Percentiles rank a stretch among this genome's conserved stretches.
These are phyloP conservation scores for Acestrorhynchus altus DNA, from an alignment of 2,797 vertebrate genomes.

Conservation along the genomic window DNA sequence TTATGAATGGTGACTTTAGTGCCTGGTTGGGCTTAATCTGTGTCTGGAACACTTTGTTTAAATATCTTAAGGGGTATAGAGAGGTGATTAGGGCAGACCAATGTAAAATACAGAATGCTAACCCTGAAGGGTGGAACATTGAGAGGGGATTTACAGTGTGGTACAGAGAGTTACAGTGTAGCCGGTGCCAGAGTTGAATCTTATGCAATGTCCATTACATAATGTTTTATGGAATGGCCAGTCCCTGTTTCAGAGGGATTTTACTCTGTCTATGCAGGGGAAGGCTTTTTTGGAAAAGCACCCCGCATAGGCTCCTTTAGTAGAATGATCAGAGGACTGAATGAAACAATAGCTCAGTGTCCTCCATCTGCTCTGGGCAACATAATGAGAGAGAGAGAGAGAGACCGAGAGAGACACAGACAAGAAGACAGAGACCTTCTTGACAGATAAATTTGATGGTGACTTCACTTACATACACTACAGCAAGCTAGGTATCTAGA, in stretches of 20 bases:
- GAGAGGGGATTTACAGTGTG: slow-evolving; percentile 42
- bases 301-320: slow-evolving; percentile 35
- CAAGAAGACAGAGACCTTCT: slow-evolving; percentile 22
- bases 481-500: neutral
- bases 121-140: slow-evolving; percentile 40
- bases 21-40: neutral
- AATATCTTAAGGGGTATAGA: slow-evolving; percentile 1
- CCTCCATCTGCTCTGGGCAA: slow-evolving; percentile 45
- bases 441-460: slow-evolving; percentile 22
- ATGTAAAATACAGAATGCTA: slow-evolving; percentile 54
- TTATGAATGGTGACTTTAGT: slow-evolving; percentile 5
- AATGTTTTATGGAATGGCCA: slow-evolving; percentile 25
- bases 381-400: slow-evolving; percentile 3
- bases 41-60: neutral
- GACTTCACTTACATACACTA: slow-evolving; percentile 1
- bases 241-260: slow-evolving; percentile 25
- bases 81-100: slow-evolving; percentile 17
- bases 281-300: slow-evolving; percentile 28
- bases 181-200: slow-evolving; percentile 15
- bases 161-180: slow-evolving; percentile 32
- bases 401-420: neutral
- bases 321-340: slow-evolving; percentile 45
- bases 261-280: slow-evolving; percentile 18
- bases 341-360: slow-evolving; percentile 51
- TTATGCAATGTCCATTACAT: slow-evolving; percentile 40